Conservation (phyloP, 2,113 vertebrate genomes). For the Psophia crepitans region DNA sequence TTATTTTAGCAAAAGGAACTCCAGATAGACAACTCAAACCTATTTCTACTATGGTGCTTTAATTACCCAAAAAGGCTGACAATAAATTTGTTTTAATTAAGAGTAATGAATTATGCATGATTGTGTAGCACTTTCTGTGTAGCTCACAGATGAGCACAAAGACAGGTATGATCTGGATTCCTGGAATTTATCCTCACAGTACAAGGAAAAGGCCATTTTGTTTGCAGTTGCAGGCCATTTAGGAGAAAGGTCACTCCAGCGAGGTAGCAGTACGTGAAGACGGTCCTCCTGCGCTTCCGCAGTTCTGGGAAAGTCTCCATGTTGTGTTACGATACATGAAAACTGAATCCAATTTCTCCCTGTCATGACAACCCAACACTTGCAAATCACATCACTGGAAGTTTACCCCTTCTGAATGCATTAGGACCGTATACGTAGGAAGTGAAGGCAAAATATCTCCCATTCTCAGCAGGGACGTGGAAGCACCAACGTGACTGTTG, state of each 20-base stretch:
- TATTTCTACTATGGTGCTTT: not conserved
- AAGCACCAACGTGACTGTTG: not conserved
- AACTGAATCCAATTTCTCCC: not conserved
- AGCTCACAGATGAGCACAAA: not conserved
- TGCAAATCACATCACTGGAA: not conserved
- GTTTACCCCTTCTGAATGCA: not conserved
- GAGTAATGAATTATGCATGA: slow-evolving; percentile 47
- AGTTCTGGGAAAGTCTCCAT: not conserved
- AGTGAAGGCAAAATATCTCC: slow-evolving; percentile 3
- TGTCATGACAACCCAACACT: not conserved
- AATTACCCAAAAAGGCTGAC: slow-evolving; percentile 25
- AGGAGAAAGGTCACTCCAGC: not conserved
- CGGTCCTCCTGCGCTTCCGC: not conserved
- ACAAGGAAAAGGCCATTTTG: not conserved
- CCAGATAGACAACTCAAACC: not conserved
- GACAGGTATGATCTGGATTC: not conserved
- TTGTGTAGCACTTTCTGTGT: not conserved
- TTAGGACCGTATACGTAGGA: not conserved
- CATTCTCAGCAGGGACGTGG: not conserved
- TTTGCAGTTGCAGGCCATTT: not conserved
- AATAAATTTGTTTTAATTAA: slow-evolving; percentile 59
- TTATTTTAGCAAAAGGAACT: not conserved
- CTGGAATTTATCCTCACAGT: not conserved
- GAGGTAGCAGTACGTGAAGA: not conserved
- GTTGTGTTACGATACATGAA: not conserved